These are phyloP conservation scores for Callospermophilus lateralis DNA, from an alignment of 2,113 vertebrate species.

Conservation along the genomic window DNA sequence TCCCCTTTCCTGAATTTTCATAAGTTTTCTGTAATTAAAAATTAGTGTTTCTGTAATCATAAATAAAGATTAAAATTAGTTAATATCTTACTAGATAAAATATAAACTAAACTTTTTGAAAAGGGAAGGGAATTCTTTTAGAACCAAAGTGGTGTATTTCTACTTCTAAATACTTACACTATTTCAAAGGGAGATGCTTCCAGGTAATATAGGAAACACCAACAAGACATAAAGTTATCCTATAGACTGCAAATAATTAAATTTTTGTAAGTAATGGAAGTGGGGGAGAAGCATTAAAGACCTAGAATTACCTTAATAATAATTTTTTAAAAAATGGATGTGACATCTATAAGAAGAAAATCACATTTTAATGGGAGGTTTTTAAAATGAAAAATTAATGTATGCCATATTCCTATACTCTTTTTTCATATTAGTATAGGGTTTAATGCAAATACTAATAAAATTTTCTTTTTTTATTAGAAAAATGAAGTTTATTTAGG, in stretches of 20 bases:
- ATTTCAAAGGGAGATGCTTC: neutral
- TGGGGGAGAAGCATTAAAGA: neutral
- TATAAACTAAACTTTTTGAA: slow-evolving; percentile 9
- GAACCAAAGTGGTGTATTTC: slow-evolving; percentile 3
- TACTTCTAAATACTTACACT: slow-evolving; percentile 3
- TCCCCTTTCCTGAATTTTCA: slow-evolving; percentile 25
- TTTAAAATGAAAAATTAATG: neutral
- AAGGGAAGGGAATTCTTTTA: slow-evolving; percentile 40
- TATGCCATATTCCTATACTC: neutral
- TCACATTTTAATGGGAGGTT: slow-evolving; percentile 25
- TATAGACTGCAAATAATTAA: neutral
- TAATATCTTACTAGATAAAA: slow-evolving; percentile 35
- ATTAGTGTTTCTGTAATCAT: neutral
- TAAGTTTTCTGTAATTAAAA: slow-evolving; percentile 35
- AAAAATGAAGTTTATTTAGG: slow-evolving; percentile 30
- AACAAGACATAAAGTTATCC: slow-evolving; percentile 21
- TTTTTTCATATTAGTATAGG: neutral
- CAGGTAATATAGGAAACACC: neutral
- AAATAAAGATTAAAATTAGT: slow-evolving; percentile 13
- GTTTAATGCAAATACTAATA: slow-evolving; percentile 45
- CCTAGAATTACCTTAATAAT: neutral
- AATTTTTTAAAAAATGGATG: neutral
- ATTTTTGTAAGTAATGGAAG: neutral
- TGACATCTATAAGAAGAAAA: slow-evolving; percentile 1
- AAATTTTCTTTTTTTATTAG: slow-evolving; percentile 38